These are phyloP conservation scores for Catagonus wagneri DNA, from an alignment of 2,113 vertebrate species.

Conservation along the genomic window DNA sequence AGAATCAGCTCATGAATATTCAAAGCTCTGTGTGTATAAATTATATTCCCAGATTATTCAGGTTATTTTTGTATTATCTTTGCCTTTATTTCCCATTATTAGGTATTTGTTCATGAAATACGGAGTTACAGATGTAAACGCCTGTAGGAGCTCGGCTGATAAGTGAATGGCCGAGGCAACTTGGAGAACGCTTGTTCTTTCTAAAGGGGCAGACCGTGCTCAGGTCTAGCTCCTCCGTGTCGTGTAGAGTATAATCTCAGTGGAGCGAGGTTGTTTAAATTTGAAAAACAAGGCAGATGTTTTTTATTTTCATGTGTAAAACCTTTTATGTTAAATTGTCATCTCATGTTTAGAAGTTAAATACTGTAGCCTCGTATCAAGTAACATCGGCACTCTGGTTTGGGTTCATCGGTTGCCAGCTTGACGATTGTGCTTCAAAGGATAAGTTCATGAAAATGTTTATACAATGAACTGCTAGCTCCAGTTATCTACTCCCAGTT, in stretches of 20 bases:
- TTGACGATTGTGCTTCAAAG: not conserved
- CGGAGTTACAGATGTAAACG: not conserved
- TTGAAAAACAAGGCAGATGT: not conserved
- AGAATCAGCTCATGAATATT: not conserved
- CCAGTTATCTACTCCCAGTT: not conserved
- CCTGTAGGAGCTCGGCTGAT: not conserved
- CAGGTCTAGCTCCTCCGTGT: not conserved
- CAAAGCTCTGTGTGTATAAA: not conserved
- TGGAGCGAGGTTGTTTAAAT: not conserved
- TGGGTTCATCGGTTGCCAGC: not conserved
- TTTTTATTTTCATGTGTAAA: not conserved
- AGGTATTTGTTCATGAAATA: slow-evolving; percentile 14
- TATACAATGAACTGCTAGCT: not conserved
- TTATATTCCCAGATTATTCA: not conserved
- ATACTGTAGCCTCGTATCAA: not conserved
- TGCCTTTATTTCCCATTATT: slow-evolving; percentile 8
- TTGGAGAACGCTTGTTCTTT: not conserved
- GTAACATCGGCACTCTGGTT: not conserved
- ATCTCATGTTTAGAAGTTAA: not conserved
- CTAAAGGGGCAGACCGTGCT: not conserved
- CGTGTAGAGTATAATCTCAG: not conserved
- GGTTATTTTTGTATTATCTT: slow-evolving; percentile 24
- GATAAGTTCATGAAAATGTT: not conserved
- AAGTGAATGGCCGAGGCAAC: not conserved
- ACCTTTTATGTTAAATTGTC: not conserved